Base-by-base conservation (phyloP, 2,888 invertebrate species). In the Brassicogethes aeneus region DNA sequence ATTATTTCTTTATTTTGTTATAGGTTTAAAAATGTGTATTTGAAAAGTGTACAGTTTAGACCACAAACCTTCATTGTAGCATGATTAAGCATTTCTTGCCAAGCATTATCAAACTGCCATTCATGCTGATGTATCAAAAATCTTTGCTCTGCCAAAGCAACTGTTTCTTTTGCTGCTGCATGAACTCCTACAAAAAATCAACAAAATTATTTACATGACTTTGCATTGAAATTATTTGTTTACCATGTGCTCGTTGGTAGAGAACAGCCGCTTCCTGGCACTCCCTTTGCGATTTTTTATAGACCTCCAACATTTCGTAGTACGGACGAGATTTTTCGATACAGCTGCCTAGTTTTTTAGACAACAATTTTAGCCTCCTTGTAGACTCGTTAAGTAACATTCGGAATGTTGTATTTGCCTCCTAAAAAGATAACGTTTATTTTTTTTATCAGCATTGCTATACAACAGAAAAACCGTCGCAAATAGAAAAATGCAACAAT, bases 21-120 rank as follows among this genome's bases (percentile, higher is more conserved):
- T n/a, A n/a, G n/a, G n/a, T n/a, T n/a, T n/a, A n/a, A n/a, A n/a
- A n/a, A n/a, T n/a, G n/a, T n/a, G n/a, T n/a, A 23, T 23, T 23
- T 23, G 23, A 23, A 7, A 23, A 23, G 23, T 23, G 10, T 23
- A 10, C 23, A 23, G 10, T 23, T 23, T 23, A 5, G 23, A 23
- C 10, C 5, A 23, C 23, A 10, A 23, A 23, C 88, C 78, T 92
- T 89, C 61, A 89, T 85, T 44, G 92, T 93, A 47, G 93, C 93
- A 74, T 93, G 91, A 71, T 94, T 95, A 46, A 95, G 77, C 79
- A 92, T 91, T 70, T 95, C 95, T 70, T 95, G 95, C 94, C 94
- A 94, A 54, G 93, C 92, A 70, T 85, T 87, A 70, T 94, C 93
- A 66, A 95, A 92, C 66, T 90, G 87, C 79, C 85, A 83, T 65